These are phyloP conservation scores for Indicator indicator DNA, from an alignment of 2,113 vertebrate species.

Conservation along the genomic window DNA sequence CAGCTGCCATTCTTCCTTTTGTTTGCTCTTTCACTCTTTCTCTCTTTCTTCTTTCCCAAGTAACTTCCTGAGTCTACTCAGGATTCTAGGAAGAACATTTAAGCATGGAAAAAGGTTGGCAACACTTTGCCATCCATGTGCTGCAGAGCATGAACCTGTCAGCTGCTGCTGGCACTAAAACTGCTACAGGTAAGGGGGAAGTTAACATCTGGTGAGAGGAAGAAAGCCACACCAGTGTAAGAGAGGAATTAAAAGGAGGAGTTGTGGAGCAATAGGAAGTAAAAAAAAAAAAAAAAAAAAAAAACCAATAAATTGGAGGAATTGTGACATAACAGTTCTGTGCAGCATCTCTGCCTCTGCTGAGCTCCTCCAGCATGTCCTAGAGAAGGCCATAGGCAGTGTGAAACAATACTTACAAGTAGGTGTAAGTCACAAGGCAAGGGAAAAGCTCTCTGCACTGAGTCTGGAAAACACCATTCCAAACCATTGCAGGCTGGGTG, in stretches of 20 bases:
- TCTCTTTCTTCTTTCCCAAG: neutral
- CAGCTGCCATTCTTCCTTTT: slow-evolving; percentile 50
- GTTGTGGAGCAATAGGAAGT: neutral
- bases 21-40: neutral
- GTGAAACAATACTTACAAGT: neutral
- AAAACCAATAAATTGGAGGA: neutral
- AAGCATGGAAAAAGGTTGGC: neutral
- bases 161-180: neutral
- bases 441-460: neutral
- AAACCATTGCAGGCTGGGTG: neutral
- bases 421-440: neutral
- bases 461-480: neutral
- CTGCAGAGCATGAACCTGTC: neutral
- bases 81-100: slow-evolving; percentile 13
- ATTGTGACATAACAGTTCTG: slow-evolving; percentile 12
- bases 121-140: neutral
- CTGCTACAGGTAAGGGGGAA: neutral
- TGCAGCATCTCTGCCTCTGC: neutral
- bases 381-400: neutral
- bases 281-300: too few species aligned
- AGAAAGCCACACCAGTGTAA: neutral
- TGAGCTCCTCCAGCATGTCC: neutral
- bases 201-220: neutral
- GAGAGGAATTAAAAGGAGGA: slow-evolving; percentile 6
- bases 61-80: slow-evolving; percentile 1